A percentile compares a stretch with the other conserved stretches of the same genome.
phyloP scores from a whole-genome alignment of 2,888 invertebrate genomes.

The Drosophila barbarae region DNA sequence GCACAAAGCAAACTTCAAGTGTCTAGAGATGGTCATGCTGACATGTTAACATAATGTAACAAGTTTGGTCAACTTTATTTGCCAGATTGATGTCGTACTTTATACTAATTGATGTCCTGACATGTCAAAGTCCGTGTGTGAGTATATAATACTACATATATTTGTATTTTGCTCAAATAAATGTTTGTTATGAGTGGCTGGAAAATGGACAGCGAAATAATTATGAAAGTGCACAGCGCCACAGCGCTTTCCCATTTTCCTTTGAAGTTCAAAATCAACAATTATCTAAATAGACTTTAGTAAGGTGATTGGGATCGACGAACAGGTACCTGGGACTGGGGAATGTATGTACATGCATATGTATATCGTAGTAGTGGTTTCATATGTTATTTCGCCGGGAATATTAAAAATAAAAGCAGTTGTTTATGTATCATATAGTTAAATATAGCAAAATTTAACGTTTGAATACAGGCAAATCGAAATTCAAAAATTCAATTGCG shows the following conservation, averaged over 20 bases:
- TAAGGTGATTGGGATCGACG: not conserved
- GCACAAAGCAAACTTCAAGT: conserved; percentile 22
- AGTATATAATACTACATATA: not conserved
- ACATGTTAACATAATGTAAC: conserved; percentile 34
- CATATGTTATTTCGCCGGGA: no score
- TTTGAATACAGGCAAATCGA: no score
- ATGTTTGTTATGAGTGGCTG: conserved; percentile 1
- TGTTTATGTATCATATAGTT: no score
- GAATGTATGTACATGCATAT: no score
- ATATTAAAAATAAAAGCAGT: no score
- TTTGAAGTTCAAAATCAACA: not conserved
- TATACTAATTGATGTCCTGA: conserved; percentile 33
- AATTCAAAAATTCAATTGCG: not conserved
- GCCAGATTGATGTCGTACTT: conserved; percentile 32
- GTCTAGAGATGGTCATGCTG: conserved; percentile 18
- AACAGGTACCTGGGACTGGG: not conserved
- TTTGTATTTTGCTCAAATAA: not conserved
- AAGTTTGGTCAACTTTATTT: conserved; percentile 37
- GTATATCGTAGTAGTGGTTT: no score
- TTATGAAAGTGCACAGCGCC: conserved; percentile 1
- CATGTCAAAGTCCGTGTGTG: not conserved
- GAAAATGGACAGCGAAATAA: conserved; percentile 5
- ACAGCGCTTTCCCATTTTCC: not conserved
- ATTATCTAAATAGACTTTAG: not conserved
- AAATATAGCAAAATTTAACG: no score